Evolutionary conservation across 2,888 invertebrate species (phyloP).

Genomic region (Netelia melanura): DNA sequence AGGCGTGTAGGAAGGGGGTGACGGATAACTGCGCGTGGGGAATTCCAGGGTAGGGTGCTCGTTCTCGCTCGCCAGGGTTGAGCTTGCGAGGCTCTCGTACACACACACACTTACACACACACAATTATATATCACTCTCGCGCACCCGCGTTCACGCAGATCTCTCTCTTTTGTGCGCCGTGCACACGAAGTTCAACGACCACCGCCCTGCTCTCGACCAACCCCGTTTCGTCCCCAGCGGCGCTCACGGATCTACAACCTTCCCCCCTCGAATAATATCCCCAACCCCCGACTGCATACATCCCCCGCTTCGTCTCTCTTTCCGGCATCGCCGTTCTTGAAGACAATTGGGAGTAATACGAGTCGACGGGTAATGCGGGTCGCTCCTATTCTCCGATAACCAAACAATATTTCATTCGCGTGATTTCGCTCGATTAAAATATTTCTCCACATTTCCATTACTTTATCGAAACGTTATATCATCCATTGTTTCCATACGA

Average conservation of each 20-base stretch:
- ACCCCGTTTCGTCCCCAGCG: constrained; percentile 77
- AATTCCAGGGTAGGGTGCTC: constrained; percentile 65
- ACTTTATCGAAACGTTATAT: background rate
- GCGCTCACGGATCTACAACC: constrained; percentile 63
- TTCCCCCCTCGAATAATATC: constrained; percentile 31
- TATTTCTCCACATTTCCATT: background rate
- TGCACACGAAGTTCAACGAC: constrained; percentile 81
- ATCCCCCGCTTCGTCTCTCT: constrained; percentile 52
- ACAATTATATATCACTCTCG: constrained; percentile 67
- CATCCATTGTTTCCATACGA: too few species aligned
- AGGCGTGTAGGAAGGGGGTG: background rate
- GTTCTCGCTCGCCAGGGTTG: constrained; percentile 54
- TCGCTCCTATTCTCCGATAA: background rate
- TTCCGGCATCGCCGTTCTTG: constrained; percentile 19
- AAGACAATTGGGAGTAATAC: background rate
- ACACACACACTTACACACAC: constrained; percentile 2
- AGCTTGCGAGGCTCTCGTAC: constrained; percentile 41
- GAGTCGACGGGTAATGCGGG: constrained; percentile 34
- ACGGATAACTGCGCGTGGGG: constrained; percentile 63
- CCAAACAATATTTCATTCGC: background rate
- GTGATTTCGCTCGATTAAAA: too few species aligned
- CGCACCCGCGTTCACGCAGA: constrained; percentile 80
- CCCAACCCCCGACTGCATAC: constrained; percentile 58
- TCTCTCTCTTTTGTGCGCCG: constrained; percentile 76
- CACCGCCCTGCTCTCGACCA: constrained; percentile 84